phyloP scores from a whole-genome alignment of 2,888 invertebrate genomes.

The Galeopsomyia nigrocyanea region DNA sequence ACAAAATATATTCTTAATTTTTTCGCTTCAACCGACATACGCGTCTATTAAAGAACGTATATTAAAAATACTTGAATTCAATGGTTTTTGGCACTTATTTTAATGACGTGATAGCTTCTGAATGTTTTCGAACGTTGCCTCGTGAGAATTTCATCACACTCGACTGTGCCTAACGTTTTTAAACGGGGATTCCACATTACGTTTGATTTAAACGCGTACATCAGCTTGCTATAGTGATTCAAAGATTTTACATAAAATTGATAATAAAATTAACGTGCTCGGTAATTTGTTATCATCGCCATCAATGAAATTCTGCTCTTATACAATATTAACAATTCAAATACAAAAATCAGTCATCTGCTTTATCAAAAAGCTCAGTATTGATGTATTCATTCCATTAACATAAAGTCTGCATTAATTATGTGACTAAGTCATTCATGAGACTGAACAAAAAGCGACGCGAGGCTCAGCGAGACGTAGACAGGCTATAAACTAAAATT shows the following conservation, averaged over 20 bases:
- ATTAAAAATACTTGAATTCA: slow-evolving; percentile 33
- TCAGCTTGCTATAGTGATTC: too few relatives aligned
- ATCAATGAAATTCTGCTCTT: neutral
- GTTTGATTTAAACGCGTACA: too few relatives aligned
- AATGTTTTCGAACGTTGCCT: slow-evolving; percentile 2
- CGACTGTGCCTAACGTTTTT: neutral
- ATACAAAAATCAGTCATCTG: slow-evolving; percentile 6
- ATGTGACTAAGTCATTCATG: slow-evolving; percentile 22
- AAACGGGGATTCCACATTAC: neutral
- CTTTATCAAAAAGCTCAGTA: slow-evolving; percentile 18
- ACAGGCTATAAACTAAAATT: slow-evolving; percentile 8
- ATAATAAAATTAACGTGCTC: neutral
- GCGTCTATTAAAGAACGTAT: slow-evolving; percentile 3
- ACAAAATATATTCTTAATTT: too few relatives aligned
- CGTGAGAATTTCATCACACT: slow-evolving; percentile 17
- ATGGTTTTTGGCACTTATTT: slow-evolving; percentile 12
- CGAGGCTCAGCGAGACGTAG: slow-evolving; percentile 7
- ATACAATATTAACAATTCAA: slow-evolving; percentile 6
- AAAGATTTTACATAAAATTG: neutral
- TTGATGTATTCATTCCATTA: slow-evolving; percentile 41
- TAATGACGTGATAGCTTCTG: slow-evolving; percentile 28
- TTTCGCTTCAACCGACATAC: too few relatives aligned
- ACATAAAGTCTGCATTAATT: slow-evolving; percentile 39
- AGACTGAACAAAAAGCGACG: slow-evolving; percentile 26
- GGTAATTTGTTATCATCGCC: neutral